Evolutionary conservation across 2,797 vertebrate species (phyloP), one percentile per base, ranked within the genome.

Genomic region (Poecilia velifera): DNA sequence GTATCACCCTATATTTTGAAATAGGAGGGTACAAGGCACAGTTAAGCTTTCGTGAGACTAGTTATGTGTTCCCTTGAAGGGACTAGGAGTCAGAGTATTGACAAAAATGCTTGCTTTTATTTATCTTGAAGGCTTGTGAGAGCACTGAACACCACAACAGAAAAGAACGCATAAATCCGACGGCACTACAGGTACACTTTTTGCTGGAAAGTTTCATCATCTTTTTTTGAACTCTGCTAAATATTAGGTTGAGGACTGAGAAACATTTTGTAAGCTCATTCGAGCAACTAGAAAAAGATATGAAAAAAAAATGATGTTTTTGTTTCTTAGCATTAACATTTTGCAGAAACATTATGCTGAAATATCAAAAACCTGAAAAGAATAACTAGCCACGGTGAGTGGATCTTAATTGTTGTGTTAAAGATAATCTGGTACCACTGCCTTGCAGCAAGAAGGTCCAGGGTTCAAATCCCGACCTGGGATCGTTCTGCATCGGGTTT

Each of bases 131-230:
- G 59, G 46, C 74, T 77, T 81, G 20, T 34, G 43, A 34, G 64
- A 57, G 25, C 46, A 45, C 73, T 59, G 74, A 77, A 86, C 59
- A 84, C 9, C 75, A 64, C 28, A 83, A 45, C 4, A 45, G 75
- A 53, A 55, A 73, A 74, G 73, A 16, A 74, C 45, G 16, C 41
- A 74, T 47, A 51, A 76, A 66, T 76, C 14, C 25, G 73, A n/a
- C 28, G n/a, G 22, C 4, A 45, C 36, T 39, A 59, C 43, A 77
- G 25, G 7, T 31, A 77, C 36, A 14, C 45, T 66, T 73, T 14
- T 6, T 71, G 36, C 14, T 57, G n/a, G 9, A 47, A 78, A 51
- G 4, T 0, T 43, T 73, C 62, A 46, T 20, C 59, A 59, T 34
- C 70, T 3, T 76, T 53, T 78, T 82, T 75, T 28, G 70, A 8